A percentile compares a stretch with the other conserved stretches of the same genome.
Conservation (phyloP, 2,888 invertebrate genomes). For the Endomychus coccineus region DNA sequence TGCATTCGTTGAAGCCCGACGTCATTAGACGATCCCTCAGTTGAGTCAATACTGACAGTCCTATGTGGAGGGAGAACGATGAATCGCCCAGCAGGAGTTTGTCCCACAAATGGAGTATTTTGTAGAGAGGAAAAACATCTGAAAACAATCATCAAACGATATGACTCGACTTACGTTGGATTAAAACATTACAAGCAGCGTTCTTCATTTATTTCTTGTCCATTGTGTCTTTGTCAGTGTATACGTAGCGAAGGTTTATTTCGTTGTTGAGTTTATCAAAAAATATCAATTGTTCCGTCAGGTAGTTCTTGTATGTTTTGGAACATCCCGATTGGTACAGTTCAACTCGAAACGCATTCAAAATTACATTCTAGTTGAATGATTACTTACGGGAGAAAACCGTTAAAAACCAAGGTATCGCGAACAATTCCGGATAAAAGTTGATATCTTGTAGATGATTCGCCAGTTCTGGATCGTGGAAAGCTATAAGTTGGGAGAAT, state of each 20-base stretch:
- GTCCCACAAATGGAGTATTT: slow-evolving; percentile 97
- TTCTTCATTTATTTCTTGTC: too few relatives aligned
- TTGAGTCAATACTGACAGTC: slow-evolving; percentile 86
- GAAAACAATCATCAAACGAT: too few relatives aligned
- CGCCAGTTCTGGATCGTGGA: slow-evolving; percentile 87
- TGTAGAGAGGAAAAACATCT: slow-evolving; percentile 98
- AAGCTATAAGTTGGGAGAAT: slow-evolving; percentile 93
- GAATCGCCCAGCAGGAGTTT: slow-evolving; percentile 88
- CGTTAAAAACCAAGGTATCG: slow-evolving; percentile 98
- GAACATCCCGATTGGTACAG: too few relatives aligned
- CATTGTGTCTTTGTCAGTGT: too few relatives aligned
- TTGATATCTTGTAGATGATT: slow-evolving; percentile 87
- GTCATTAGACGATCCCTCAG: slow-evolving; percentile 73
- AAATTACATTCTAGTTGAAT: too few relatives aligned
- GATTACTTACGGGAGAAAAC: slow-evolving; percentile 90
- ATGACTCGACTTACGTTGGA: too few relatives aligned
- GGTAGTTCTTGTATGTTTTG: too few relatives aligned
- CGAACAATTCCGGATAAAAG: slow-evolving; percentile 95
- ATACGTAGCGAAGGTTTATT: too few relatives aligned
- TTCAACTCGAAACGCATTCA: too few relatives aligned
- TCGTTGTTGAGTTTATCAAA: too few relatives aligned
- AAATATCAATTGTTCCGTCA: too few relatives aligned
- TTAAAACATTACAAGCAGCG: too few relatives aligned
- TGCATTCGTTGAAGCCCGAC: slow-evolving; percentile 97
- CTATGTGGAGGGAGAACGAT: slow-evolving; percentile 89